Percentiles rank a stretch among this genome's conserved stretches.
phyloP scores from a whole-genome alignment of 1,140 invertebrate genomes.

The Musca domestica region DNA sequence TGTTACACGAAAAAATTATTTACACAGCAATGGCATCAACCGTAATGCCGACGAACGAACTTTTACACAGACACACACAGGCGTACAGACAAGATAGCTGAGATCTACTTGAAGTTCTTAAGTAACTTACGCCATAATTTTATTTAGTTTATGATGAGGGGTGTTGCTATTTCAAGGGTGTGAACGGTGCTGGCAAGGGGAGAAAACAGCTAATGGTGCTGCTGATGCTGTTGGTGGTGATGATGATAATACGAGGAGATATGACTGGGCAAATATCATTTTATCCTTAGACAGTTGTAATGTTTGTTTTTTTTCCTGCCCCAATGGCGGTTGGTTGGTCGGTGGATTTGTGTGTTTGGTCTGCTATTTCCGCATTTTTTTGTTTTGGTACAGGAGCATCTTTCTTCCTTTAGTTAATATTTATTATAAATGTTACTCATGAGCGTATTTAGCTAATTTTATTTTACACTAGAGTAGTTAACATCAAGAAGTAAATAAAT shows the following conservation, averaged over 20 bases:
- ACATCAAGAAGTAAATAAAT: background rate
- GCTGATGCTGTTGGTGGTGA: background rate
- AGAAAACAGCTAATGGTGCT: constrained; percentile 21
- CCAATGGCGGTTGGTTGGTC: no score
- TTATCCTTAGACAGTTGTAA: no score
- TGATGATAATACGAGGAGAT: background rate
- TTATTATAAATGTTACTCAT: constrained; percentile 54
- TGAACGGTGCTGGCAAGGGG: constrained; percentile 23
- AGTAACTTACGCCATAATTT: background rate
- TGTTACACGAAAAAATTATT: no score
- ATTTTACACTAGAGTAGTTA: constrained; percentile 51
- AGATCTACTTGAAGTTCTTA: background rate
- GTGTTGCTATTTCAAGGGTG: constrained; percentile 6
- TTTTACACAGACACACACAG: no score
- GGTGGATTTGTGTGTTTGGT: background rate
- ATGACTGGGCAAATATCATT: no score
- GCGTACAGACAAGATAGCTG: no score
- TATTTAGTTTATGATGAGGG: background rate
- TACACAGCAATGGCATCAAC: no score
- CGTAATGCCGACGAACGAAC: no score
- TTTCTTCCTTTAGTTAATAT: constrained; percentile 48
- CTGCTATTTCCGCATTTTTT: constrained; percentile 35
- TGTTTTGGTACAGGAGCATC: constrained; percentile 50
- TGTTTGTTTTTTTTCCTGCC: no score
- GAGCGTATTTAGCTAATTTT: constrained; percentile 54